Percentiles rank a stretch among this genome's conserved stretches.
Conservation (phyloP, 2,888 invertebrate genomes). For the Alviniconcha strummeri region DNA sequence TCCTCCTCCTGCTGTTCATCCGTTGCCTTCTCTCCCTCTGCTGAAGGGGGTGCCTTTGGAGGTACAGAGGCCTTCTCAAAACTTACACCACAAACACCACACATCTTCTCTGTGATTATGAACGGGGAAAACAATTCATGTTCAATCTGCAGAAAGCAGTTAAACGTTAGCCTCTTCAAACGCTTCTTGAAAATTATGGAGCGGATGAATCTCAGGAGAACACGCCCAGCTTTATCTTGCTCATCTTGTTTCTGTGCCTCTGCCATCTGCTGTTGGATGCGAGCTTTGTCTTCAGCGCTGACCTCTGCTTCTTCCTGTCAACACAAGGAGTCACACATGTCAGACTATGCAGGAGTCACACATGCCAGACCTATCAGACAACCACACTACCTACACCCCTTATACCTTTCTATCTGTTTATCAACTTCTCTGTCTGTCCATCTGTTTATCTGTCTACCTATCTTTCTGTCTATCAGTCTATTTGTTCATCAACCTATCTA, state of each 20-base stretch:
- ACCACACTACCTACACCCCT: too few species aligned
- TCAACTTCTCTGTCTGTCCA: too few species aligned
- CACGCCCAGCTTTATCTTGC: not conserved
- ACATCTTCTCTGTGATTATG: slow-evolving; percentile 14
- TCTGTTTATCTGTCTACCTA: too few species aligned
- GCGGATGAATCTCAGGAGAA: not conserved
- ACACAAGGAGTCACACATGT: too few species aligned
- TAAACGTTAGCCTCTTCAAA: not conserved
- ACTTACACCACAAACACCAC: slow-evolving; percentile 28
- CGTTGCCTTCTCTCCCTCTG: not conserved
- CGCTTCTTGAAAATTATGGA: slow-evolving; percentile 4
- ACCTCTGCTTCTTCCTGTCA: slow-evolving; percentile 4
- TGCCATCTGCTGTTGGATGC: slow-evolving; percentile 1
- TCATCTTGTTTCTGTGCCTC: not conserved
- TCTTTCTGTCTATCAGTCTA: too few species aligned
- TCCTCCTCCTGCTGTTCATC: not conserved
- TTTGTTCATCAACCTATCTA: too few species aligned
- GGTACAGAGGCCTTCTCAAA: not conserved
- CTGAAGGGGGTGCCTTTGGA: not conserved
- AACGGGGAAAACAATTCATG: slow-evolving; percentile 18
- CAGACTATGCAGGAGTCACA: too few species aligned
- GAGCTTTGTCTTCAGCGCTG: slow-evolving; percentile 17
- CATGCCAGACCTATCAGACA: too few species aligned
- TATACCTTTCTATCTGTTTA: too few species aligned
- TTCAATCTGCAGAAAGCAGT: slow-evolving; percentile 8